Conservation (phyloP, 2,797 vertebrate species). For the Brotula barbata region DNA sequence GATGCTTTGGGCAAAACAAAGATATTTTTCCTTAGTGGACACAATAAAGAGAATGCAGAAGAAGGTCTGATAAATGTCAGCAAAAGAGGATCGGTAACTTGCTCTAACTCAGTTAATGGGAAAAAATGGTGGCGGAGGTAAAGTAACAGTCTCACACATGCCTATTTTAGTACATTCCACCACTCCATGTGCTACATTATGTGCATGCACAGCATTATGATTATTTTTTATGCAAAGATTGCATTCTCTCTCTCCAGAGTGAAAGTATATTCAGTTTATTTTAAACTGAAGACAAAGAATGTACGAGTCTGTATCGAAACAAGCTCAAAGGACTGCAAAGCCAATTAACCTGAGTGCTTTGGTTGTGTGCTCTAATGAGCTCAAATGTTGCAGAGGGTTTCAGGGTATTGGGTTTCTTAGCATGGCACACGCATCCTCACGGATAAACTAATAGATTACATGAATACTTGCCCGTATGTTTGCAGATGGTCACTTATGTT, state of each 20-base stretch:
- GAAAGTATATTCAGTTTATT: constrained; percentile 10
- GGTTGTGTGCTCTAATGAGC: constrained; percentile 37
- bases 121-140: too few relatives aligned
- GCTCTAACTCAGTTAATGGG: too few relatives aligned
- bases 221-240: too few relatives aligned
- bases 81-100: too few relatives aligned
- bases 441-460: constrained; percentile 1
- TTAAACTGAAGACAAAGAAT: background rate
- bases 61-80: too few relatives aligned
- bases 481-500: constrained; percentile 18
- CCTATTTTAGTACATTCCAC: too few relatives aligned
- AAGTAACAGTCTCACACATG: too few relatives aligned
- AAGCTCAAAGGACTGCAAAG: constrained; percentile 21
- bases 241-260: background rate
- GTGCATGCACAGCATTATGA: too few relatives aligned
- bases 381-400: constrained; percentile 22
- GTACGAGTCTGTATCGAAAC: constrained; percentile 2
- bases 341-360: constrained; percentile 38
- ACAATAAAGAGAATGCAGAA: too few relatives aligned
- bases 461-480: constrained; percentile 5
- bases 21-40: too few relatives aligned
- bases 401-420: constrained; percentile 32
- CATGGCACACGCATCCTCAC: constrained; percentile 6
- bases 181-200: too few relatives aligned
- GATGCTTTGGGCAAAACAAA: too few relatives aligned